Conservation (phyloP, 64 coral and sea anemone genomes). For the Montipora capricornis region DNA sequence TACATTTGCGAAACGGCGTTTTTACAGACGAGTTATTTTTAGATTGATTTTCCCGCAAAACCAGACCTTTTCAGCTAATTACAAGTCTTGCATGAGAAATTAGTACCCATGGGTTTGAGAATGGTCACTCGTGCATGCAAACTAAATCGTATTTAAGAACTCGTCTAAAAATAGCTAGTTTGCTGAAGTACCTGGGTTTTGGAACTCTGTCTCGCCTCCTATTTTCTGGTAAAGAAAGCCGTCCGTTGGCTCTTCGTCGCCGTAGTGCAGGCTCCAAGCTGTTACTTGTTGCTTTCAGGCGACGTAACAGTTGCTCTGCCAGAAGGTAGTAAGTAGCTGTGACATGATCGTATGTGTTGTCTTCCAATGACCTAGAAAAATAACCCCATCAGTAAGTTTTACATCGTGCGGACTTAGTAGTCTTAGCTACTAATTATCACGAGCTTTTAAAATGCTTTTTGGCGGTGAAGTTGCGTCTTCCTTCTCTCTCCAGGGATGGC, state of each 20-base stretch:
- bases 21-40: too few species aligned
- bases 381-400: not conserved
- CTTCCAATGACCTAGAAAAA: constrained; percentile 74
- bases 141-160: too few species aligned
- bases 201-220: not conserved
- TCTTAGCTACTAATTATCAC: not conserved
- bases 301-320: constrained; percentile 89
- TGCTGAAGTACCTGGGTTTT: constrained; percentile 30
- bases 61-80: too few species aligned
- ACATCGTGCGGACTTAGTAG: not conserved
- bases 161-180: not conserved
- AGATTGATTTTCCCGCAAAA: too few species aligned
- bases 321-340: constrained; percentile 93
- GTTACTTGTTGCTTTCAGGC: constrained; percentile 70
- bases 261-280: not conserved
- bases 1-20: too few species aligned
- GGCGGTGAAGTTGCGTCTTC: too few species aligned
- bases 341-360: constrained; percentile 87
- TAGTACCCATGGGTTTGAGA: too few species aligned
- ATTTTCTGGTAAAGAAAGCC: constrained; percentile 64
- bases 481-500: too few species aligned
- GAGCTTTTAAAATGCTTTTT: too few species aligned
- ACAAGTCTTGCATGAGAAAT: too few species aligned
- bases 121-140: too few species aligned
- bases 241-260: constrained; percentile 32